These are phyloP conservation scores for Tetragonisca angustula DNA, from an alignment of 2,888 invertebrate species.

Conservation along the genomic window DNA sequence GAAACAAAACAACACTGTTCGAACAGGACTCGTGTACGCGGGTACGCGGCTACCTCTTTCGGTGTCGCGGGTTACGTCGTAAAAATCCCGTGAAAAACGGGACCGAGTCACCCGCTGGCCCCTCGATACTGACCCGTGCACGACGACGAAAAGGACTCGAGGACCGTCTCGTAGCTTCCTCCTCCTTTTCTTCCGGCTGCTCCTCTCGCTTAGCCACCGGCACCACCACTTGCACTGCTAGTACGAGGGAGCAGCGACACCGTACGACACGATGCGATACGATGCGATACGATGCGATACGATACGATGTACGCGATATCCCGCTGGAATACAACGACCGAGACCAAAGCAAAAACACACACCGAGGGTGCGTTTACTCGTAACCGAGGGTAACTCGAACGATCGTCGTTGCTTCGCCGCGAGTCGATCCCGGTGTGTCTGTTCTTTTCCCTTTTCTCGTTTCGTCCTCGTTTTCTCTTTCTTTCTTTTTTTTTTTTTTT, in stretches of 20 bases:
- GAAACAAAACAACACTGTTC: background rate
- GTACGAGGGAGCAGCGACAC: conserved; percentile 51
- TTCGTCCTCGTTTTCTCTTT: background rate
- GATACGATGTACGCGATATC: conserved; percentile 6
- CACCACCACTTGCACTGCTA: conserved; percentile 62
- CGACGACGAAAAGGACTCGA: conserved; percentile 52
- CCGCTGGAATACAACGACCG: conserved; percentile 22
- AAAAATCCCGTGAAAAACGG: no score
- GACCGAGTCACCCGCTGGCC: background rate
- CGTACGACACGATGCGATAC: background rate
- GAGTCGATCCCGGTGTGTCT: background rate
- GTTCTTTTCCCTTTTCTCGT: no score
- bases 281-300: no score
- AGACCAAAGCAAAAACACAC: background rate
- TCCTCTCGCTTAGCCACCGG: conserved; percentile 52
- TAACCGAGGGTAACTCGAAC: background rate
- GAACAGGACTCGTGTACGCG: background rate
- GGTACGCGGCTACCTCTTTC: background rate
- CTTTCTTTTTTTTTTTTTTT: no score
- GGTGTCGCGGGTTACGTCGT: no score
- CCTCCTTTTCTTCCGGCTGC: conserved; percentile 38
- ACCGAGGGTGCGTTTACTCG: conserved; percentile 7
- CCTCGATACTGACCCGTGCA: conserved; percentile 66
- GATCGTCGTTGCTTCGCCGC: background rate
- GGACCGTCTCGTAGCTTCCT: conserved; percentile 53